Evolutionary conservation across 2,797 vertebrate genomes (phyloP), one percentile per base, ranked within the genome.

Genomic region (Sarcophilus harrisii): DNA sequence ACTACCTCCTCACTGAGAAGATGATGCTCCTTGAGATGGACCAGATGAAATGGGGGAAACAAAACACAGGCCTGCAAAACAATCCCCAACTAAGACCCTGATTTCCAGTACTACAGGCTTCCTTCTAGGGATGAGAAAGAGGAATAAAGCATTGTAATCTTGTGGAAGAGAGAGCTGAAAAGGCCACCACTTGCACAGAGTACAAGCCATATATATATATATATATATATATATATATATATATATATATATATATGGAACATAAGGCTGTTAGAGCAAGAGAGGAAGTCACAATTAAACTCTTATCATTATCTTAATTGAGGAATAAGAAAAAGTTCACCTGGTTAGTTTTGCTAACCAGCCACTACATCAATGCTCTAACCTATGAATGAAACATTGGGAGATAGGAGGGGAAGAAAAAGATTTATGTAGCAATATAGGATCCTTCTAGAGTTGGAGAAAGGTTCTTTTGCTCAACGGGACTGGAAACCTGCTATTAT

Each of bases 301-400:
- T 57, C 92, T n/a, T 49, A 93, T 94, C 52, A 96, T 97, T 96
- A 95, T 91, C 95, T 95, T 45, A 97, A 97, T 97, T 0, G 81
- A 98, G 95, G 95, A 92, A 96, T 91, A 92, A 92, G 92, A 90
- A 32, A 90, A 29, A 81, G 94, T 95, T 95, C 97, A 97, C 97
- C 96, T 97, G 97, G 96, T 95, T 97, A 97, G 98, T 96, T 96
- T 97, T 96, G 96, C 97, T 95, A 97, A 96, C 58, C 93, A 98
- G 96, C 90, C 94, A 96, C 95, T 95, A 95, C 96, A 96, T 98
- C 96, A 96, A 92, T 97, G 96, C 94, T 96, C 96, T 97, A 8
- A n/a, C 95, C 3, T 93, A 93, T 60, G 54, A 57, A 90, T 90
- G 93, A 97, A 94, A 73, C 2, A 27, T 95, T 81, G n/a, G 95